A percentile compares a stretch with the other conserved stretches of the same genome.
phyloP scores from a whole-genome alignment of 2,888 invertebrate species.

The Chydorus sphaericus region DNA sequence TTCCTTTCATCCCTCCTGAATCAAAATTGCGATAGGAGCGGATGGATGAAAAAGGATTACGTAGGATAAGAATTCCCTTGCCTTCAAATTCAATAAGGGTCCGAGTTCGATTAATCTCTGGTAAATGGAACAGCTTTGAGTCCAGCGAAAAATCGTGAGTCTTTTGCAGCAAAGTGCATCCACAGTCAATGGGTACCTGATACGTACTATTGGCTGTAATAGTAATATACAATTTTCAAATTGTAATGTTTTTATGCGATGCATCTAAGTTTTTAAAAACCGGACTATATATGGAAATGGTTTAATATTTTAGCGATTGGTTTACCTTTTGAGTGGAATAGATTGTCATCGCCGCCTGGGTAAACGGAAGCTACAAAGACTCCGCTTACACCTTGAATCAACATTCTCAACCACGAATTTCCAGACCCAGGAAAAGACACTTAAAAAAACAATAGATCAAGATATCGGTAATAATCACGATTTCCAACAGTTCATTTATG shows the following conservation, averaged over 20 bases:
- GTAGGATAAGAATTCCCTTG: constrained; percentile 18
- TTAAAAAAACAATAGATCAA: no score
- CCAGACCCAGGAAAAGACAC: constrained; percentile 70
- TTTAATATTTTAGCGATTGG: no score
- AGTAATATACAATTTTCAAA: not conserved
- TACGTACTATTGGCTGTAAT: constrained; percentile 14
- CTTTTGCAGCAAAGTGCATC: constrained; percentile 27
- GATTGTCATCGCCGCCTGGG: not conserved
- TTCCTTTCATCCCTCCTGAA: constrained; percentile 19
- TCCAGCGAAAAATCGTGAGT: constrained; percentile 22
- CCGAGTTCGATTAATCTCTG: constrained; percentile 11
- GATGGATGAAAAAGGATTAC: constrained; percentile 20
- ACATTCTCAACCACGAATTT: constrained; percentile 66
- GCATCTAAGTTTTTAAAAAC: no score
- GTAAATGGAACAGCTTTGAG: constrained; percentile 7
- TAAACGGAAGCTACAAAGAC: not conserved
- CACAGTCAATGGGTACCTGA: constrained; percentile 23
- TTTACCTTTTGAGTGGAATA: constrained; percentile 4
- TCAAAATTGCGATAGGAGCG: constrained; percentile 20
- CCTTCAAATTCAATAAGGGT: constrained; percentile 16
- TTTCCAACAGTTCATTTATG: no score
- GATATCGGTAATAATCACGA: no score
- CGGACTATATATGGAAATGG: no score
- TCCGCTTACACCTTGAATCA: constrained; percentile 30
- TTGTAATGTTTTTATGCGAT: no score